phyloP scores from a whole-genome alignment of 2,797 vertebrate genomes.

The Knipowitschia caucasica region DNA sequence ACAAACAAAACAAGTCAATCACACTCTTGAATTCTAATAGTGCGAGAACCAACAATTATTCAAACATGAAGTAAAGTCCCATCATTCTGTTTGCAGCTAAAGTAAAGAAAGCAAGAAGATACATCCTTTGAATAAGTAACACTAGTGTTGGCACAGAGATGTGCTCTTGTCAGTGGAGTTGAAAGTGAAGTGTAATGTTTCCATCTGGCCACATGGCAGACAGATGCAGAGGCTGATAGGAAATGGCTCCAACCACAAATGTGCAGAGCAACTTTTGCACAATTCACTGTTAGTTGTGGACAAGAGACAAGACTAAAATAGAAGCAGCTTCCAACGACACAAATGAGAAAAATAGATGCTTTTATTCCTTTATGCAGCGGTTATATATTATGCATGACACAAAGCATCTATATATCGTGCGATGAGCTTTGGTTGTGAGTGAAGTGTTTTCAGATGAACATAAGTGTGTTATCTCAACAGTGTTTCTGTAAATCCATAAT shows the following conservation, averaged over 20 bases:
- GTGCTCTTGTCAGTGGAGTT: constrained; percentile 42
- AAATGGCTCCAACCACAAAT: constrained; percentile 28
- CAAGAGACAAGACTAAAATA: not conserved
- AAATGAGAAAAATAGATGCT: not conserved
- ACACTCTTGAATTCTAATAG: constrained; percentile 2
- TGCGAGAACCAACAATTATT: constrained; percentile 26
- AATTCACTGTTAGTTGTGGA: constrained; percentile 9
- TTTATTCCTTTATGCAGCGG: not conserved
- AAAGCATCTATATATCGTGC: not conserved
- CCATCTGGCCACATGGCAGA: constrained; percentile 23
- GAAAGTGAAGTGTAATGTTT: constrained; percentile 63
- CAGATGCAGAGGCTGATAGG: constrained; percentile 19
- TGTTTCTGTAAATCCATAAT: constrained; percentile 1
- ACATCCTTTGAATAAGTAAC: constrained; percentile 65
- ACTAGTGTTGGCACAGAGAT: constrained; percentile 34
- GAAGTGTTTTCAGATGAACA: not conserved
- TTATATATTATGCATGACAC: constrained; percentile 1
- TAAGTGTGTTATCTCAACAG: not conserved
- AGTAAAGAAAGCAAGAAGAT: constrained; percentile 61
- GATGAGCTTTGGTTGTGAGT: not conserved
- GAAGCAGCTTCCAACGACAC: not conserved
- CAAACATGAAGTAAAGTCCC: constrained; percentile 26
- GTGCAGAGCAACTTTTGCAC: constrained; percentile 15
- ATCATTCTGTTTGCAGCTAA: constrained; percentile 41
- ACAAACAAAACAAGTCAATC: not conserved